Evolutionary conservation across 2,113 vertebrate genomes (phyloP).

Genomic region (Theristicus caerulescens): DNA sequence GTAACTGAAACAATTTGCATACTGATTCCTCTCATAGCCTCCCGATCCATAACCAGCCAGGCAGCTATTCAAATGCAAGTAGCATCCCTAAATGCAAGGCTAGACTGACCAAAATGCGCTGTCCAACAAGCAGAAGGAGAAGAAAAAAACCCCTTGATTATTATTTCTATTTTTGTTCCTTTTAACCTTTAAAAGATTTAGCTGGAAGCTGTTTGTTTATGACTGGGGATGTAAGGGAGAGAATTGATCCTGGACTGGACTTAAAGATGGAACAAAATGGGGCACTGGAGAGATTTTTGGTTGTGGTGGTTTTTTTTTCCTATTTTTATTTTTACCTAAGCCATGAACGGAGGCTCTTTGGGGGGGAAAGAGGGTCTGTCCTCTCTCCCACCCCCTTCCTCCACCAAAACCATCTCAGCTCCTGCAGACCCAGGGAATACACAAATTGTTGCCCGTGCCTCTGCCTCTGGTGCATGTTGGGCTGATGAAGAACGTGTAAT

Average conservation of each 20-base stretch:
- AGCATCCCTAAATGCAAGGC: constrained; percentile 85
- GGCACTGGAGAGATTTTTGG: constrained; percentile 67
- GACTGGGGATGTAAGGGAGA: constrained; percentile 70
- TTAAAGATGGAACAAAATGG: constrained; percentile 70
- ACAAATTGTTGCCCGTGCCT: constrained; percentile 30
- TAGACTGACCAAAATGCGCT: constrained; percentile 76
- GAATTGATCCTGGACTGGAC: constrained; percentile 72
- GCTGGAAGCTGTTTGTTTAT: constrained; percentile 76
- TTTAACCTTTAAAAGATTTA: constrained; percentile 67
- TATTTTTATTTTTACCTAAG: constrained; percentile 57
- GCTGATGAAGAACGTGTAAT: constrained; percentile 60
- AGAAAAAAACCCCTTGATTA: constrained; percentile 57
- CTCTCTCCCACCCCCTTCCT: constrained; percentile 15
- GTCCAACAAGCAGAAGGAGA: constrained; percentile 53
- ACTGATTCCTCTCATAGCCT: constrained; percentile 95
- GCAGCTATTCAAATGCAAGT: constrained; percentile 94
- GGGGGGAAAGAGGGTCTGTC: constrained; percentile 15
- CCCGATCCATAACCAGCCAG: constrained; percentile 90
- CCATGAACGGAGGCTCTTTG: constrained; percentile 35
- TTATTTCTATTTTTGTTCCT: constrained; percentile 63
- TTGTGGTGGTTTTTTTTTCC: neutral
- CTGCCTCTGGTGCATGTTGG: constrained; percentile 24
- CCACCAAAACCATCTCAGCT: constrained; percentile 12
- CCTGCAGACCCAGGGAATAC: constrained; percentile 32
- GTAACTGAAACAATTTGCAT: constrained; percentile 99